Evolutionary conservation across 2,888 invertebrate species (phyloP).

Genomic region (Theretra japonica): DNA sequence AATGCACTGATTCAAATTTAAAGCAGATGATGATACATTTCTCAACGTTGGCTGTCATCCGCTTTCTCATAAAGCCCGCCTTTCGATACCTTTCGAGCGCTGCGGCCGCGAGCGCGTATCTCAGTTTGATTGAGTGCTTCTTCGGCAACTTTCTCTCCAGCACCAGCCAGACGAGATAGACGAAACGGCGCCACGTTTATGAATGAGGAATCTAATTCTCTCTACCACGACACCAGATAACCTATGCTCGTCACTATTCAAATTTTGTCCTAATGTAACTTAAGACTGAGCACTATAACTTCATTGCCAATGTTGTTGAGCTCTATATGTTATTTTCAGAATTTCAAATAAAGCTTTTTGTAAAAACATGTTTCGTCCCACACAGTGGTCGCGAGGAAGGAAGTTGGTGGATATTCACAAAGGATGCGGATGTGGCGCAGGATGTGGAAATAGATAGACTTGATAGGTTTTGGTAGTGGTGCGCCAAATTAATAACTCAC

Average conservation of each 20-base stretch:
- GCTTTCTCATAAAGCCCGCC: conserved; percentile 28
- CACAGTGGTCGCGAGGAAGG: conserved; percentile 12
- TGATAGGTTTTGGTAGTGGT: conserved; percentile 5
- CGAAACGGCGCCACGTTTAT: conserved; percentile 65
- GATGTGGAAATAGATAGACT: conserved; percentile 27
- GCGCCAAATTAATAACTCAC: background rate
- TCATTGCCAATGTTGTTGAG: no score
- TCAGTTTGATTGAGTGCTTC: conserved; percentile 44
- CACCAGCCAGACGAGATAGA: conserved; percentile 52
- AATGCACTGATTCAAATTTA: background rate
- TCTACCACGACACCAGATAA: conserved; percentile 27
- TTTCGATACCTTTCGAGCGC: conserved; percentile 23
- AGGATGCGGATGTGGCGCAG: conserved; percentile 27
- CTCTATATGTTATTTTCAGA: background rate
- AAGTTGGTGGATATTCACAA: conserved; percentile 22
- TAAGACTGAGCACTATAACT: no score
- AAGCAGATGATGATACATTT: background rate
- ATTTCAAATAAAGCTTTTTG: background rate
- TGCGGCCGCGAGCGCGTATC: conserved; percentile 30
- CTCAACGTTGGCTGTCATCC: conserved; percentile 3
- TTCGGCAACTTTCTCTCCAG: conserved; percentile 53
- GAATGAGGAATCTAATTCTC: conserved; percentile 53
- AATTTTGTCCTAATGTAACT: no score
- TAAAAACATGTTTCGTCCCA: conserved; percentile 2
- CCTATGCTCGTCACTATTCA: no score